Evolutionary conservation across 2,113 vertebrate genomes (phyloP), one percentile per base, ranked within the genome.

Genomic region (Embiotoca jacksoni): DNA sequence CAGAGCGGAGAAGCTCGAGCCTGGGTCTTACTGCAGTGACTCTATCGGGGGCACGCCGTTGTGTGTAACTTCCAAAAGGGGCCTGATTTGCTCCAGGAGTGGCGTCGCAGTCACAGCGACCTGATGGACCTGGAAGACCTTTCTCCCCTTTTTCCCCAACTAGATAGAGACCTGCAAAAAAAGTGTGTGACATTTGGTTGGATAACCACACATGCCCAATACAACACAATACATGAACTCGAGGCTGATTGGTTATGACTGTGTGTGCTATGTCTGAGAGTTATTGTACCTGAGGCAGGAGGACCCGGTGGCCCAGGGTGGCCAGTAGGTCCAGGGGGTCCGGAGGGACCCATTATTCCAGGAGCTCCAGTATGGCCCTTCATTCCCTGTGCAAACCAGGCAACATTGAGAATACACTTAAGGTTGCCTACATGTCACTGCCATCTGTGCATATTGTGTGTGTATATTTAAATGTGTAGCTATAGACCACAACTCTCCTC

Each of bases 81-180:
- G 96, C 94, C 58, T 92, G 96, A 63, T 96, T 96, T 75, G 90
- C 77, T 9, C 88, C 93, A 6, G 86, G 54, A 7, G 83, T 65
- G 3, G 93, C 62, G 82, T 94, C 95, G 81, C 98, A 99, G 54
- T 96, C 93, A 80, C 98, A 99, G 87, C 84, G 93, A 52, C 97
- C 97, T 13, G 96, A 93, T 72, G 93, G 94, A 62, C 98, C 98
- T 0, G 95, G 95, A 83, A 92, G 77, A 79, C 98, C 98, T 93
- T 93, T 94, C 72, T 98, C 97, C 33, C 98, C 97, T 86, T 99
- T 99, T 94, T 97, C 96, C 85, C 97, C 98, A 46, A 95, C 92
- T 31, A 95, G 46, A 58, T 95, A 93, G 55, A 96, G 95, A 66
- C 95, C 97, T 99, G 89, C 50, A 75, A 47, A 70, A 74, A 58